Evolutionary conservation across 2,113 vertebrate genomes (phyloP), one percentile per base, ranked within the genome.

Genomic region (Casuarius casuarius): DNA sequence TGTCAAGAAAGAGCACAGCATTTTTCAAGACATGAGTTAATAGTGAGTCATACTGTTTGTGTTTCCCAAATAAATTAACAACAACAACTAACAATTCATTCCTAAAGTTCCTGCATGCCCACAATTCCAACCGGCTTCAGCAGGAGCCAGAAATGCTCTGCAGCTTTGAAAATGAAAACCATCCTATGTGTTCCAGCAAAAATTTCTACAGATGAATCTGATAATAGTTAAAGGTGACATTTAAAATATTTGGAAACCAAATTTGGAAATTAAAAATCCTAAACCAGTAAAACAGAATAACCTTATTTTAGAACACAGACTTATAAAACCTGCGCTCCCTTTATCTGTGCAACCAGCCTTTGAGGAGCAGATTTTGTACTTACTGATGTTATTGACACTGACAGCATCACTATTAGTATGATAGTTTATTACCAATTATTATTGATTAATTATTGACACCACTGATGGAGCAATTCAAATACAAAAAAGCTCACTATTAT

Each of bases 51-150:
- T 38, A 74, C 54, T 71, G 93, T 94, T 96, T 92, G 63, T 96
- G 94, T 96, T 97, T 97, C 96, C 96, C 95, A 94, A 93, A 97
- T 79, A 95, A 96, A 96, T 97, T 96, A 97, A 97, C 52, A 95
- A 88, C 84, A 95, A 96, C 91, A 91, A 96, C 87, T 92, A 91
- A 97, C 92, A 97, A 97, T 95, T 94, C 93, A 96, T 97, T 95
- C 95, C 93, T 95, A 4, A 92, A 96, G 92, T 96, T 96, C 93
- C 75, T 97, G 82, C 71, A 51, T 86, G 94, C 72, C 90, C 96
- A 94, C 92, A 93, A 74, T 74, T 91, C 87, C 94, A 96, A 38
- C 63, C 0, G 5, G 46, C 68, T 52, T 59, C 68, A 71, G 82
- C 8, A 0, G 71, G 49, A 94, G 75, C 94, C 86, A 96, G 84